Evolutionary conservation across 2,888 invertebrate genomes (phyloP).

Genomic region (Malachius bipustulatus): DNA sequence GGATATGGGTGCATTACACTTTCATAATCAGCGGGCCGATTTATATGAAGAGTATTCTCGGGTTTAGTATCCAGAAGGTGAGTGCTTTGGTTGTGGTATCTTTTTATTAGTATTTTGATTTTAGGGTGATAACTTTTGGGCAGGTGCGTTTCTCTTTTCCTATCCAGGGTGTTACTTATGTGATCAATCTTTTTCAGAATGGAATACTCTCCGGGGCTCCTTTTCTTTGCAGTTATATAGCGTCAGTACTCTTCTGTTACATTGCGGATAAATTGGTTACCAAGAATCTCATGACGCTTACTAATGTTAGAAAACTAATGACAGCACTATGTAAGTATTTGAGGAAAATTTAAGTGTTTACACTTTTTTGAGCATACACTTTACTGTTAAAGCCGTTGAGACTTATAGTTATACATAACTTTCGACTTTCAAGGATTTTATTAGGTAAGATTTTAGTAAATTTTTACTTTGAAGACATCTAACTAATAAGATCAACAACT

Average conservation of each 20-base stretch:
- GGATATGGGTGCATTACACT: slow-evolving; percentile 63
- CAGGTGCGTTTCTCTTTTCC: too few relatives aligned
- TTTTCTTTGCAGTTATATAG: slow-evolving; percentile 56
- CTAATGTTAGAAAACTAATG: slow-evolving; percentile 54
- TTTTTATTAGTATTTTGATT: too few relatives aligned
- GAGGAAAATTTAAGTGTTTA: too few relatives aligned
- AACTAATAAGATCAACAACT: too few relatives aligned
- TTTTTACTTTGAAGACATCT: too few relatives aligned
- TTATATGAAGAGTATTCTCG: slow-evolving; percentile 57
- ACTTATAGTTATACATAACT: too few relatives aligned
- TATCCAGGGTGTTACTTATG: too few relatives aligned
- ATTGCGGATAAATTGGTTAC: slow-evolving; percentile 51
- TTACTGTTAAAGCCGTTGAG: too few relatives aligned
- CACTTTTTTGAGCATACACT: too few relatives aligned
- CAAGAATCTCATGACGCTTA: slow-evolving; percentile 45
- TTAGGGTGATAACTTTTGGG: too few relatives aligned
- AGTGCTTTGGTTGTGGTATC: background rate
- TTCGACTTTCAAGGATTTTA: too few relatives aligned
- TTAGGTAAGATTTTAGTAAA: too few relatives aligned
- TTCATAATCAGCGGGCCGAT: slow-evolving; percentile 59
- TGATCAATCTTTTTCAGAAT: slow-evolving; percentile 44
- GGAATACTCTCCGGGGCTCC: slow-evolving; percentile 56
- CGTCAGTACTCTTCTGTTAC: slow-evolving; percentile 58
- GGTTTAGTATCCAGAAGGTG: slow-evolving; percentile 54
- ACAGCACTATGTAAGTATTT: slow-evolving; percentile 43